Conservation (phyloP, 2,888 invertebrate species). For the Tetropium fuscum region DNA sequence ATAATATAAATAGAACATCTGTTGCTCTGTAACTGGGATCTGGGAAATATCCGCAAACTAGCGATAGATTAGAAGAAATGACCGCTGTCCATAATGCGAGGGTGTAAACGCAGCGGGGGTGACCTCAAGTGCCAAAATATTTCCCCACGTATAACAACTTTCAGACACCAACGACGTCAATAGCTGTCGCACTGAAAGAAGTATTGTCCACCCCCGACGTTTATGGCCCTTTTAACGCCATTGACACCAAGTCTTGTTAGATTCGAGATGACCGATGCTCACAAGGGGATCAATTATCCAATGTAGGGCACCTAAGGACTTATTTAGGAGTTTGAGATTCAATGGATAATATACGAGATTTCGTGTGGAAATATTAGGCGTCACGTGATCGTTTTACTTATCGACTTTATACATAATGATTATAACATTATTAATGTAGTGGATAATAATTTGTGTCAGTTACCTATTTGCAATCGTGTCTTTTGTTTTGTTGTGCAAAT, state of each 20-base stretch:
- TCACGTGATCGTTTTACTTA: no score
- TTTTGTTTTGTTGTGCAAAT: no score
- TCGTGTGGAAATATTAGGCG: no score
- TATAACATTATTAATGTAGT: no score
- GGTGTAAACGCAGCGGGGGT: slow-evolving; percentile 33
- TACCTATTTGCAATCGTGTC: no score
- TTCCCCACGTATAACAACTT: slow-evolving; percentile 25
- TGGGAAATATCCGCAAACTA: slow-evolving; percentile 12
- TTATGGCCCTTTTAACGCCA: slow-evolving; percentile 31
- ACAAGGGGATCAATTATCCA: slow-evolving; percentile 11
- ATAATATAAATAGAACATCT: slow-evolving; percentile 10
- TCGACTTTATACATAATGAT: no score
- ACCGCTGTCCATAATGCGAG: slow-evolving; percentile 28
- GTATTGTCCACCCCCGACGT: slow-evolving; percentile 35
- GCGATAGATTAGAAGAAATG: slow-evolving; percentile 31
- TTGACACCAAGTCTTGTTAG: slow-evolving; percentile 30
- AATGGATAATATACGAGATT: no score
- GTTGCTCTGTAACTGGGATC: slow-evolving; percentile 11
- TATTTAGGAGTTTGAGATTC: no score
- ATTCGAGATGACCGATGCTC: slow-evolving; percentile 19
- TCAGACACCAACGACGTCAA: slow-evolving; percentile 13
- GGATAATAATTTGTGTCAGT: no score
- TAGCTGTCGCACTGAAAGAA: slow-evolving; percentile 13
- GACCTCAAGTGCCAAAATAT: slow-evolving; percentile 33
- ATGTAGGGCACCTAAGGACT: no score